Evolutionary conservation across 2,888 invertebrate species (phyloP).

Genomic region (Stenolophus ochropezus): DNA sequence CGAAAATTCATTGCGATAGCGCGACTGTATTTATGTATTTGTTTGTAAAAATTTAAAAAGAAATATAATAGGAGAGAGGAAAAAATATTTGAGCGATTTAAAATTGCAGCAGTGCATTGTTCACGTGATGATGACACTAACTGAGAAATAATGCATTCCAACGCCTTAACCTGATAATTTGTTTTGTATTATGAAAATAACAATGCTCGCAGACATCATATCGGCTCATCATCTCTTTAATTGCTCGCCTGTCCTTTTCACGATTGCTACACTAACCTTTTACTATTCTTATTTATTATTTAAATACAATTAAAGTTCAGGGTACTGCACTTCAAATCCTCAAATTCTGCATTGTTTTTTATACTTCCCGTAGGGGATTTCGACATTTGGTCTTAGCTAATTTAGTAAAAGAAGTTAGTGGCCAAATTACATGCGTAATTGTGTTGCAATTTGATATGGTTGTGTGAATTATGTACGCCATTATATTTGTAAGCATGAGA

Average conservation of each 20-base stretch:
- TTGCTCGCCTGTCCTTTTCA: conserved; percentile 48
- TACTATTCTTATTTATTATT: conserved; percentile 19
- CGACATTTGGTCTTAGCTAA: neutral
- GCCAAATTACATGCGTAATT: neutral
- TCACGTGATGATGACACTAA: conserved; percentile 17
- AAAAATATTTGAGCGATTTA: neutral
- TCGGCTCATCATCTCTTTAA: conserved; percentile 51
- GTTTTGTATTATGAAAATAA: conserved; percentile 47
- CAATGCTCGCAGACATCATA: conserved; percentile 43
- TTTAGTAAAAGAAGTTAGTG: neutral
- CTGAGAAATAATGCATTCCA: conserved; percentile 41
- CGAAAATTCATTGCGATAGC: too few relatives aligned
- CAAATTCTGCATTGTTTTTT: conserved; percentile 5
- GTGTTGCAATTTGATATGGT: conserved; percentile 22
- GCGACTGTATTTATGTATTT: too few relatives aligned
- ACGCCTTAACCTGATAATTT: conserved; percentile 40
- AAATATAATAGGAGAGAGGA: neutral
- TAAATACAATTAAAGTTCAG: conserved; percentile 41
- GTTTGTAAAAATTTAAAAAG: too few relatives aligned
- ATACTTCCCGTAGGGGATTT: neutral
- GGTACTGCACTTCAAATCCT: conserved; percentile 11
- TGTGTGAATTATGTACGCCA: neutral
- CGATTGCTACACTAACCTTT: conserved; percentile 52
- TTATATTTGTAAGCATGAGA: conserved; percentile 12
- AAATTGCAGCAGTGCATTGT: conserved; percentile 15